Evolutionary conservation across 2,113 vertebrate genomes (phyloP).

Genomic region (Protomyctophum bolini): DNA sequence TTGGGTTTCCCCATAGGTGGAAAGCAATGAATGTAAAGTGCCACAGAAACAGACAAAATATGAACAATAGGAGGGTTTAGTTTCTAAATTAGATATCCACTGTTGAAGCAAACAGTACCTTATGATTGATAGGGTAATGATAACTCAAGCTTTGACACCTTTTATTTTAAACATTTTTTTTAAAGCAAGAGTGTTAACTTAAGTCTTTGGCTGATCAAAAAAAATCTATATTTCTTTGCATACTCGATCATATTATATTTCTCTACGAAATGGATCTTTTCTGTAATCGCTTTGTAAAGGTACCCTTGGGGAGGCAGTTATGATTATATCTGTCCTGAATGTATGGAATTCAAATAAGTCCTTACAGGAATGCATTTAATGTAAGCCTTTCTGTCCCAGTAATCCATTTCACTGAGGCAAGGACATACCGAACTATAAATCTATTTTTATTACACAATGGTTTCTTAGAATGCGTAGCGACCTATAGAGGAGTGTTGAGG

Average conservation of each 20-base stretch:
- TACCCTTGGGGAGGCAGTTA: not conserved
- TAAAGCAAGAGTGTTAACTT: too few species aligned
- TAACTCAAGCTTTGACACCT: too few species aligned
- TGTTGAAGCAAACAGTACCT: not conserved
- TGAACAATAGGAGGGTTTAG: not conserved
- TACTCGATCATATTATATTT: too few species aligned
- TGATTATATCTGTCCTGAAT: not conserved
- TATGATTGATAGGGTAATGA: too few species aligned
- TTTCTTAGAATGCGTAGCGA: too few species aligned
- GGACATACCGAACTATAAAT: not conserved
- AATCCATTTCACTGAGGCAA: not conserved
- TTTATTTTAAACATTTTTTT: too few species aligned
- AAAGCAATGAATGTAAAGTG: conserved; percentile 1
- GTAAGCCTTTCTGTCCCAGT: not conserved
- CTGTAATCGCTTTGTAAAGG: not conserved
- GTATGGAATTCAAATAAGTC: not conserved
- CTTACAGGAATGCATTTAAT: not conserved
- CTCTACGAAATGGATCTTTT: too few species aligned
- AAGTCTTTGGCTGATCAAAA: too few species aligned
- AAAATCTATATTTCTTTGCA: too few species aligned
- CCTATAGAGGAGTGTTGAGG: too few species aligned
- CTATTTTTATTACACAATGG: not conserved
- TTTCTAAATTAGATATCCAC: not conserved
- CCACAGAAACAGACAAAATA: not conserved
- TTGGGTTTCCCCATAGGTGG: conserved; percentile 8